phyloP scores from a whole-genome alignment of 2,888 invertebrate species.

The Scaptomyza tumidula region DNA sequence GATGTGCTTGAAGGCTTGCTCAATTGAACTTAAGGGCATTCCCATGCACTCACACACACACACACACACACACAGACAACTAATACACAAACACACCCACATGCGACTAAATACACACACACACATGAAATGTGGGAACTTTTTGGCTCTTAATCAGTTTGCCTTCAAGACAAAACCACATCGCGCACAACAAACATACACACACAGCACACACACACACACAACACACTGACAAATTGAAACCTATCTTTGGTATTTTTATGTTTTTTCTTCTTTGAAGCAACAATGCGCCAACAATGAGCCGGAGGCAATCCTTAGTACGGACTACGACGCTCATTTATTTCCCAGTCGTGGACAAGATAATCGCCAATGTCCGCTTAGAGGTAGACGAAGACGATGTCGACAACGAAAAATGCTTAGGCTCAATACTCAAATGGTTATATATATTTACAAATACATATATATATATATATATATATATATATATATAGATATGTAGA shows the following conservation, averaged over 20 bases:
- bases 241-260: constrained; percentile 72
- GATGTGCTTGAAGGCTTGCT: constrained; percentile 58
- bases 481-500: constrained; percentile 7
- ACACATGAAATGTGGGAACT: constrained; percentile 63
- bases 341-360: constrained; percentile 80
- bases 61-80: constrained; percentile 33
- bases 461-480: constrained; percentile 5
- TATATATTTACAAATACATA: constrained; percentile 16
- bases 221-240: constrained; percentile 56
- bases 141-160: constrained; percentile 68
- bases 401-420: constrained; percentile 47
- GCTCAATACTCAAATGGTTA: constrained; percentile 44
- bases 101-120: constrained; percentile 42
- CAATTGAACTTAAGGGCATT: constrained; percentile 62
- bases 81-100: constrained; percentile 38
- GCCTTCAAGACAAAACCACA: constrained; percentile 60
- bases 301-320: constrained; percentile 69
- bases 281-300: constrained; percentile 75
- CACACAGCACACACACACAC: constrained; percentile 29
- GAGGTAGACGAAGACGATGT: constrained; percentile 58
- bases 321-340: constrained; percentile 79
- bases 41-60: constrained; percentile 47
- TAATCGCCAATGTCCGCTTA: constrained; percentile 80
- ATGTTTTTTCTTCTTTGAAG: constrained; percentile 66
- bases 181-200: constrained; percentile 53